Percentiles rank a stretch among this genome's conserved stretches.
Evolutionary conservation across 2,113 vertebrate genomes (phyloP).

Genomic region (Eonycteris spelaea): DNA sequence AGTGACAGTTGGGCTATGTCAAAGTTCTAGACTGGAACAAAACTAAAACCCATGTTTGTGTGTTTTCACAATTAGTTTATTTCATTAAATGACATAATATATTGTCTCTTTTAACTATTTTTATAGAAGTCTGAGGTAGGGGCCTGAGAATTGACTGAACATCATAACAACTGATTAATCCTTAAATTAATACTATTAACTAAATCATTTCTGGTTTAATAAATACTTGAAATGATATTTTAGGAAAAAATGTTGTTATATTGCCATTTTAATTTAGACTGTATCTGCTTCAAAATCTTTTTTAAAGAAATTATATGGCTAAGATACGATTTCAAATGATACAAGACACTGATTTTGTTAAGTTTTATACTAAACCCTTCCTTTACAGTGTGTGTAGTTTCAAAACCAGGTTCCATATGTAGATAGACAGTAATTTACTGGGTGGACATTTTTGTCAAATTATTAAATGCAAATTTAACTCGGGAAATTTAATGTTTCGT

Average conservation of each 20-base stretch:
- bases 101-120: neutral
- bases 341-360: neutral
- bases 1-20: neutral
- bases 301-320: neutral
- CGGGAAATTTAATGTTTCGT: neutral
- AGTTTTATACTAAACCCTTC: neutral
- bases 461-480: neutral
- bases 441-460: neutral
- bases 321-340: neutral
- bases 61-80: neutral
- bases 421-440: neutral
- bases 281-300: neutral
- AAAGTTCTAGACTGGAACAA: neutral
- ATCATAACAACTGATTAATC: neutral
- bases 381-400: neutral
- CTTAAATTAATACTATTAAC: neutral
- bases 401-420: neutral
- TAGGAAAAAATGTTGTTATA: neutral
- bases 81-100: neutral
- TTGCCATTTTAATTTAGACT: neutral
- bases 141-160: neutral
- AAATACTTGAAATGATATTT: neutral
- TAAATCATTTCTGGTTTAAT: neutral
- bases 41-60: neutral
- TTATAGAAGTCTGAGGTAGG: neutral